These are phyloP conservation scores for Caenorhabditis afra DNA, from an alignment of 2,888 invertebrate genomes.

Conservation along the genomic window DNA sequence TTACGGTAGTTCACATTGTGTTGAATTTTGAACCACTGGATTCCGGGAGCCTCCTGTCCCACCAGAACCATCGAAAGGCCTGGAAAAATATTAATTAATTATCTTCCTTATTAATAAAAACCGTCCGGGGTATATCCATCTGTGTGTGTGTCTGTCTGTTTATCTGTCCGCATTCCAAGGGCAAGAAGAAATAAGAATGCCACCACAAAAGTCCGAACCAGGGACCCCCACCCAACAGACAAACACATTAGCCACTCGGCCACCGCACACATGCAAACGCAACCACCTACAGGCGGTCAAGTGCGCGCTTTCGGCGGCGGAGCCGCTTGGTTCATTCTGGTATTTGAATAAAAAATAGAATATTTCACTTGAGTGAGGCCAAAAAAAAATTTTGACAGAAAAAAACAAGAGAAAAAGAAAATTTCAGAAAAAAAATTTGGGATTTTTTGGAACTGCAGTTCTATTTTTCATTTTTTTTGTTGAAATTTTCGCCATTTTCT, in stretches of 20 bases:
- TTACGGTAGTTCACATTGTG: slow-evolving; percentile 58
- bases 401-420: neutral
- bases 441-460: neutral
- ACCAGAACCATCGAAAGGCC: slow-evolving; percentile 66
- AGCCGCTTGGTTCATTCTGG: too few relatives aligned
- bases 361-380: too few relatives aligned
- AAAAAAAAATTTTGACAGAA: neutral
- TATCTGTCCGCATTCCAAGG: too few relatives aligned
- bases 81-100: slow-evolving; percentile 4
- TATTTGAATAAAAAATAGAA: neutral
- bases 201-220: too few relatives aligned
- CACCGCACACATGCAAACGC: too few relatives aligned
- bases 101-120: neutral
- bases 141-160: too few relatives aligned
- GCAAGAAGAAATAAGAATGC: too few relatives aligned
- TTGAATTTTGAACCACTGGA: slow-evolving; percentile 57
- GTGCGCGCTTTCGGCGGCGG: too few relatives aligned
- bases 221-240: too few relatives aligned
- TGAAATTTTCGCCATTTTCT: neutral
- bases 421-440: neutral
- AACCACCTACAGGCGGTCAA: too few relatives aligned
- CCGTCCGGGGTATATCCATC: too few relatives aligned
- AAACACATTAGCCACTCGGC: too few relatives aligned
- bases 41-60: slow-evolving; percentile 25
- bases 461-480: neutral